phyloP scores from a whole-genome alignment of 2,797 vertebrate species.

The Myotis myotis region DNA sequence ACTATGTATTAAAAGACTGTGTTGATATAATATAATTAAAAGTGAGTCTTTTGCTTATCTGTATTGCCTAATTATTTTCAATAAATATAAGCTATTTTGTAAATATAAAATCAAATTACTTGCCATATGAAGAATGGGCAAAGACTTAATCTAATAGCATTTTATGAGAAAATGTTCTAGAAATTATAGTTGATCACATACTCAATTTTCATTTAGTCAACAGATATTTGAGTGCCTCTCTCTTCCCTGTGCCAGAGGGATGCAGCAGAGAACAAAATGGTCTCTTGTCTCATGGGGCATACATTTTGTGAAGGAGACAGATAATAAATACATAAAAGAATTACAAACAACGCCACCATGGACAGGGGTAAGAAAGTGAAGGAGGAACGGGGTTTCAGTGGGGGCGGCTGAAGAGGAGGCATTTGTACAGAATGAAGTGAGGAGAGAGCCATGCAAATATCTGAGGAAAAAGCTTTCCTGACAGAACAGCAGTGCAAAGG shows the following conservation, averaged over 20 bases:
- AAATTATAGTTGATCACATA: background rate
- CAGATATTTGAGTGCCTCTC: background rate
- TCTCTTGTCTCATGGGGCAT: background rate
- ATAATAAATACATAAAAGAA: background rate
- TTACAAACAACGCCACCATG: background rate
- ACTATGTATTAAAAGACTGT: background rate
- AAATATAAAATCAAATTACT: conserved; percentile 8
- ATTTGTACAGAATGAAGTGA: background rate
- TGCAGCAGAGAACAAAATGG: background rate
- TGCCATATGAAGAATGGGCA: background rate
- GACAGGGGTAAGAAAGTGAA: background rate
- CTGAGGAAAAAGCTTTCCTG: background rate
- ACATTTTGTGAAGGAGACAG: background rate
- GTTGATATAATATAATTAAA: background rate
- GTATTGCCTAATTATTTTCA: background rate
- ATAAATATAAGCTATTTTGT: background rate
- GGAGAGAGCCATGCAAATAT: background rate
- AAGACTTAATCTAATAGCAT: background rate
- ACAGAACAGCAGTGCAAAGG: background rate
- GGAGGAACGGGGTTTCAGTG: rapidly evolving
- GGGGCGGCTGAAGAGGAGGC: background rate
- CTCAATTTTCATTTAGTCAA: background rate
- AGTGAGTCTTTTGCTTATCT: background rate
- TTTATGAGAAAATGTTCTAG: background rate
- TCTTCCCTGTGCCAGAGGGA: background rate